Conservation (phyloP, 2,888 invertebrate genomes). For the Orthosia gracilis region DNA sequence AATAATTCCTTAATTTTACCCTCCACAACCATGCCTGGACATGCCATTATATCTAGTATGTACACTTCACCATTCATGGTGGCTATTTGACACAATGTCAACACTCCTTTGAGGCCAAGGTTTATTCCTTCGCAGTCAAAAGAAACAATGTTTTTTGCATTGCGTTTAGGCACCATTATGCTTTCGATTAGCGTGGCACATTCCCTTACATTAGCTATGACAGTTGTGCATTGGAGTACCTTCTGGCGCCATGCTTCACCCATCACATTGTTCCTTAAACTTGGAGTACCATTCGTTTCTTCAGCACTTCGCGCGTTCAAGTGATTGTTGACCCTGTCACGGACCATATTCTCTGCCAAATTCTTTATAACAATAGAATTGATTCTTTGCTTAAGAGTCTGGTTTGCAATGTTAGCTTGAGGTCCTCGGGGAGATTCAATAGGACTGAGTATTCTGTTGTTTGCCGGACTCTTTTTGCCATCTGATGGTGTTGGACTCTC, state of each 20-base stretch:
- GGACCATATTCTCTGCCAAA: constrained; percentile 95
- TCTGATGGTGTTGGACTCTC: constrained; percentile 88
- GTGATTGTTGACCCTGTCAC: constrained; percentile 88
- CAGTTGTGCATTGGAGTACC: constrained; percentile 95
- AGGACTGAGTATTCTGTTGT: constrained; percentile 89
- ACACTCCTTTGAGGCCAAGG: constrained; percentile 96
- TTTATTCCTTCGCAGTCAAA: constrained; percentile 98
- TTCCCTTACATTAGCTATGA: constrained; percentile 95
- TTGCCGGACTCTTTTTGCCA: constrained; percentile 85
- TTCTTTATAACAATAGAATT: constrained; percentile 97
- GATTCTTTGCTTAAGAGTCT: constrained; percentile 96
- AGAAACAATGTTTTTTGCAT: constrained; percentile 93
- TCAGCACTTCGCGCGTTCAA: constrained; percentile 86
- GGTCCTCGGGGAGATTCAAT: constrained; percentile 88
- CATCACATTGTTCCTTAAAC: constrained; percentile 86
- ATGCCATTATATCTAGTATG: constrained; percentile 96
- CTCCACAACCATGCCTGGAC: constrained; percentile 94
- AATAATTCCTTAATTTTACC: constrained; percentile 95
- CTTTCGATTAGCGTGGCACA: constrained; percentile 94
- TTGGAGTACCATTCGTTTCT: constrained; percentile 85
- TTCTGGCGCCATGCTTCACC: constrained; percentile 96
- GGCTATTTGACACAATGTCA: constrained; percentile 96
- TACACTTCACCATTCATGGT: constrained; percentile 96
- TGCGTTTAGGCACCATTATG: constrained; percentile 92
- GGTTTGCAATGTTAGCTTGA: constrained; percentile 92